phyloP scores from a whole-genome alignment of 2,888 invertebrate genomes.

The Sphaerophoria rueppellii region DNA sequence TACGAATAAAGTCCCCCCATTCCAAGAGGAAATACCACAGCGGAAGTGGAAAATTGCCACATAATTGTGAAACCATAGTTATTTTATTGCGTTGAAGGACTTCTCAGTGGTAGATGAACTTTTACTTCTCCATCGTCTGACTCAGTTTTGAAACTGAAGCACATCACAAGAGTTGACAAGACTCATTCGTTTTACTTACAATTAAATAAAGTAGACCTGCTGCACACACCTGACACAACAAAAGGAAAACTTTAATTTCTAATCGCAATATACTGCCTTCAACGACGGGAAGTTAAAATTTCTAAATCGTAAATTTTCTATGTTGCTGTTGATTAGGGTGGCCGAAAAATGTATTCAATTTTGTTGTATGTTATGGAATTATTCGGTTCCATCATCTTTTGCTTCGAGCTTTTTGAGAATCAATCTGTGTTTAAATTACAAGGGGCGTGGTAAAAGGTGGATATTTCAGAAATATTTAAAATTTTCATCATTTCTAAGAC shows the following conservation, averaged over 20 bases:
- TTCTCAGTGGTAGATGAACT: background rate
- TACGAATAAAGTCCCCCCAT: background rate
- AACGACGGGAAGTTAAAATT: background rate
- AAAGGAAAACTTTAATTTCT: background rate
- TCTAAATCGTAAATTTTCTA: no score
- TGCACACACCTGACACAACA: conserved; percentile 53
- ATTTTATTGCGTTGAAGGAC: conserved; percentile 28
- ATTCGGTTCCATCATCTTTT: no score
- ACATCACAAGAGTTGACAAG: conserved; percentile 29
- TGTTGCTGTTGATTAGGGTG: no score
- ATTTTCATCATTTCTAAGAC: no score
- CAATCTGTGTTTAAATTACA: no score
- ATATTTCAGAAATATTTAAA: no score
- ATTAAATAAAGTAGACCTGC: conserved; percentile 12
- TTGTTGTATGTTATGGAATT: no score
- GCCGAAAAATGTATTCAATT: no score
- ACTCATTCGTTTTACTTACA: conserved; percentile 12
- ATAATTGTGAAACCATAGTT: conserved; percentile 68
- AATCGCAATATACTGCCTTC: background rate
- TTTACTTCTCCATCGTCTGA: background rate
- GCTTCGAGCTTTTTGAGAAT: no score
- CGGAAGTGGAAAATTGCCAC: conserved; percentile 72
- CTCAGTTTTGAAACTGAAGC: background rate
- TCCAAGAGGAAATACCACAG: conserved; percentile 35
- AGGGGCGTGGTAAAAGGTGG: no score